These are phyloP conservation scores for Notamacropus eugenii DNA, from an alignment of 2,797 vertebrate genomes.

Conservation along the genomic window DNA sequence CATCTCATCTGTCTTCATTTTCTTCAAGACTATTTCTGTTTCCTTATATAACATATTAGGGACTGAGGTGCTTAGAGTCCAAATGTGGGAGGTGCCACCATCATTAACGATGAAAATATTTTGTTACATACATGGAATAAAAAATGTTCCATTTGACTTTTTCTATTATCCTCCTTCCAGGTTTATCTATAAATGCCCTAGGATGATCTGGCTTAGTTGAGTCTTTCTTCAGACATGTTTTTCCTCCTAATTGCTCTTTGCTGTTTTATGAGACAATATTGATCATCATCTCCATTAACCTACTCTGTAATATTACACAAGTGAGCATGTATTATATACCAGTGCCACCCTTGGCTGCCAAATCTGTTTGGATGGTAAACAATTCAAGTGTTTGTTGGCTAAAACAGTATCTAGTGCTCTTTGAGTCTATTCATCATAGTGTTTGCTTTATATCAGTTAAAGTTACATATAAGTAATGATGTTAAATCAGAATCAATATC, in stretches of 20 bases:
- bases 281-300: not conserved
- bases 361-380: not conserved
- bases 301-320: not conserved
- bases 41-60: not conserved
- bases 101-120: not conserved
- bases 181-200: not conserved
- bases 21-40: not conserved
- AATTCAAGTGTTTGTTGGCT: not conserved
- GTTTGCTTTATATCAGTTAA: not conserved
- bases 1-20: not conserved
- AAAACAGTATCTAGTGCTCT: not conserved
- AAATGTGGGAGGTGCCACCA: not conserved
- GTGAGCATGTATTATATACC: not conserved
- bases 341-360: not conserved
- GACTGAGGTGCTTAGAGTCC: not conserved
- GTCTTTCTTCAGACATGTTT: not conserved
- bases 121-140: not conserved
- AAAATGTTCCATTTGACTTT: not conserved
- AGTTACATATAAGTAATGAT: not conserved
- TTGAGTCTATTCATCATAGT: not conserved
- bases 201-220: not conserved
- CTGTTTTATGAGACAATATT: not conserved
- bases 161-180: not conserved
- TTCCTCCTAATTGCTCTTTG: not conserved
- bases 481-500: not conserved